Percentiles rank a stretch among this genome's conserved stretches.
Evolutionary conservation across 30 jellyfish, hydroid and myxozoan species (phyloP).

Genomic region (Pelagia noctiluca): DNA sequence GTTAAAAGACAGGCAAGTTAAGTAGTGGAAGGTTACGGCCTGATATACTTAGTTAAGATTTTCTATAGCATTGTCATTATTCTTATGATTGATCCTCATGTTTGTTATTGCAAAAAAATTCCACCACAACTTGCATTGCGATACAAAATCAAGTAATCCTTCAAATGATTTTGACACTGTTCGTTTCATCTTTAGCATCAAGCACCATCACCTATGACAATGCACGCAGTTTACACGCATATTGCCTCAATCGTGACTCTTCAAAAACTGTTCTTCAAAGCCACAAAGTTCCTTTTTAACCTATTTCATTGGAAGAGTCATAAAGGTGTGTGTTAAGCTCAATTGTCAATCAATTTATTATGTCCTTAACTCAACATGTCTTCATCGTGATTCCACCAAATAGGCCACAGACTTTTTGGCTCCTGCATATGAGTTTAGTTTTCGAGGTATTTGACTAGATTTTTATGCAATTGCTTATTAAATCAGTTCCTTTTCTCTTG

Average conservation of each 20-base stretch:
- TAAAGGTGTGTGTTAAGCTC: constrained; percentile 8
- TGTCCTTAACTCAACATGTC: neutral
- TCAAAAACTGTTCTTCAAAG: constrained; percentile 29
- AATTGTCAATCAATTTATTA: neutral
- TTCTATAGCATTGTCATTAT: neutral
- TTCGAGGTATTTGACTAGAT: neutral
- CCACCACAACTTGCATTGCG: neutral
- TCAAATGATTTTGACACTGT: neutral
- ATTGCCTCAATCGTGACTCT: constrained; percentile 34
- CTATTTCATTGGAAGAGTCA: constrained; percentile 43
- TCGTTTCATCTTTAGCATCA: constrained; percentile 20
- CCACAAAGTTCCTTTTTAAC: constrained; percentile 13
- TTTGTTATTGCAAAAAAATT: neutral
- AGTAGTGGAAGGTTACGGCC: constrained; percentile 4
- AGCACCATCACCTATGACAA: constrained; percentile 11
- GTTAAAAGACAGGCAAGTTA: neutral
- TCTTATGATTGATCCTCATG: neutral
- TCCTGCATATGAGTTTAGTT: neutral
- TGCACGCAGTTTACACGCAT: constrained; percentile 10
- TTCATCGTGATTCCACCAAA: neutral
- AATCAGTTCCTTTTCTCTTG: constrained; percentile 3
- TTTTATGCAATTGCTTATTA: neutral
- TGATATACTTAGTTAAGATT: neutral
- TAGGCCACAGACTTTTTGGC: constrained; percentile 8
- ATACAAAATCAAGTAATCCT: neutral